These are phyloP conservation scores for Drosophila robusta DNA, from an alignment of 2,888 invertebrate species.

Conservation along the genomic window DNA sequence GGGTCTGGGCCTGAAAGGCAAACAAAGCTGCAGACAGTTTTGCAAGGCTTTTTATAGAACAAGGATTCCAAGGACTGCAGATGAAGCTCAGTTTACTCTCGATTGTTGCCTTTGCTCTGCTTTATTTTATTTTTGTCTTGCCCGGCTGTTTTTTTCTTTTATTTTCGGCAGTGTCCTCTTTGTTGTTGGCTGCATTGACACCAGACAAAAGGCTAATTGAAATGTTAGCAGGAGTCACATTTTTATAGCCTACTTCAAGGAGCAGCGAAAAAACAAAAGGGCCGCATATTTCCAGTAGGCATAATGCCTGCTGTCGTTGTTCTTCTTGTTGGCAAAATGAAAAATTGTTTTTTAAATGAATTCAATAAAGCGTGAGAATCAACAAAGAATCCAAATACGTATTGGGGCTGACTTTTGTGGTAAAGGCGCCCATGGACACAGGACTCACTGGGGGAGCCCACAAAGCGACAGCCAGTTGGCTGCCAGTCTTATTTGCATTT, in stretches of 20 bases:
- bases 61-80: slow-evolving; percentile 35
- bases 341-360: slow-evolving; percentile 81
- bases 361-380: slow-evolving; percentile 74
- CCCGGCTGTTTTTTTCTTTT: slow-evolving; percentile 10
- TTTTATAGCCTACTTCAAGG: slow-evolving; percentile 34
- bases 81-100: slow-evolving; percentile 50
- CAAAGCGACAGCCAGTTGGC: slow-evolving; percentile 18
- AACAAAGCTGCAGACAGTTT: slow-evolving; percentile 53
- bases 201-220: slow-evolving; percentile 76
- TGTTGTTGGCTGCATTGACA: slow-evolving; percentile 66
- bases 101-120: slow-evolving; percentile 40
- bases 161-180: slow-evolving; percentile 17
- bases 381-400: slow-evolving; percentile 43
- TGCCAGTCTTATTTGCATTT: slow-evolving; percentile 75
- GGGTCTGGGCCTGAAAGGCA: slow-evolving; percentile 32
- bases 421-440: neutral
- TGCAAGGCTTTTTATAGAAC: slow-evolving; percentile 38
- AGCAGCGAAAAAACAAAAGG: slow-evolving; percentile 24
- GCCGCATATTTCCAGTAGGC: slow-evolving; percentile 15
- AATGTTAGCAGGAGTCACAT: slow-evolving; percentile 63
- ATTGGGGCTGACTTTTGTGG: slow-evolving; percentile 32
- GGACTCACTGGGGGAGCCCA: neutral
- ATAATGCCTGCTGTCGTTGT: slow-evolving; percentile 21
- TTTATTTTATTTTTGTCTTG: slow-evolving; percentile 13
- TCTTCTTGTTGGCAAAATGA: slow-evolving; percentile 53